phyloP scores from a whole-genome alignment of 2,797 vertebrate species.

The Remorina albescens region DNA sequence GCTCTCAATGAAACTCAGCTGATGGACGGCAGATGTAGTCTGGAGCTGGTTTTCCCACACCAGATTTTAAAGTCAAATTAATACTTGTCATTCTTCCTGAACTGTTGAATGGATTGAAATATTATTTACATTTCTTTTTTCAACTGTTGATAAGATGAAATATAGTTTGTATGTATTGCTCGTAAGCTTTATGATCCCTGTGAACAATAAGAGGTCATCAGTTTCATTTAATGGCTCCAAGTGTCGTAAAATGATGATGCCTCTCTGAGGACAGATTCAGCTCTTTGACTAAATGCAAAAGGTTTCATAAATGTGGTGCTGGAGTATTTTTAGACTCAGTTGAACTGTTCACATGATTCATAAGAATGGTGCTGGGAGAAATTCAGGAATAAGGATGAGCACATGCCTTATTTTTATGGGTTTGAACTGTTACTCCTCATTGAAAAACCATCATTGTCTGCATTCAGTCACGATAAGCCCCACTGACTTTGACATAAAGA shows the following conservation, averaged over 20 bases:
- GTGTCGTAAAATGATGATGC: constrained; percentile 2
- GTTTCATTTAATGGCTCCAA: neutral
- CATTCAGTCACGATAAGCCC: constrained; percentile 19
- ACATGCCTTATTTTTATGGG: constrained; percentile 6
- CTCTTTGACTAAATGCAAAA: constrained; percentile 2
- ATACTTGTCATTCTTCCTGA: no score
- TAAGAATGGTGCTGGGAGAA: neutral
- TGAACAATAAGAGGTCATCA: neutral
- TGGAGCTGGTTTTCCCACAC: neutral
- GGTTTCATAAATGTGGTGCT: constrained; percentile 25
- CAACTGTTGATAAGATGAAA: no score
- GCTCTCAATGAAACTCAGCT: constrained; percentile 10
- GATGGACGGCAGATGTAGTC: constrained; percentile 17
- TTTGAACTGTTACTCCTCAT: constrained; percentile 4
- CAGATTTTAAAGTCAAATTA: neutral
- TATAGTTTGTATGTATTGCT: no score
- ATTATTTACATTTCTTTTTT: constrained; percentile 5
- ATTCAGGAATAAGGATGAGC: neutral
- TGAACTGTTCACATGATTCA: constrained; percentile 28
- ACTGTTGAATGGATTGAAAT: no score
- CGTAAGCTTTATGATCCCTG: no score
- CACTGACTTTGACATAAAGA: constrained; percentile 22
- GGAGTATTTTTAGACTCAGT: constrained; percentile 25
- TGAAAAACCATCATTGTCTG: neutral
- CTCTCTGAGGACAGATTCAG: constrained; percentile 1